phyloP scores from a whole-genome alignment of 2,113 vertebrate species.

The Orycteropus afer region DNA sequence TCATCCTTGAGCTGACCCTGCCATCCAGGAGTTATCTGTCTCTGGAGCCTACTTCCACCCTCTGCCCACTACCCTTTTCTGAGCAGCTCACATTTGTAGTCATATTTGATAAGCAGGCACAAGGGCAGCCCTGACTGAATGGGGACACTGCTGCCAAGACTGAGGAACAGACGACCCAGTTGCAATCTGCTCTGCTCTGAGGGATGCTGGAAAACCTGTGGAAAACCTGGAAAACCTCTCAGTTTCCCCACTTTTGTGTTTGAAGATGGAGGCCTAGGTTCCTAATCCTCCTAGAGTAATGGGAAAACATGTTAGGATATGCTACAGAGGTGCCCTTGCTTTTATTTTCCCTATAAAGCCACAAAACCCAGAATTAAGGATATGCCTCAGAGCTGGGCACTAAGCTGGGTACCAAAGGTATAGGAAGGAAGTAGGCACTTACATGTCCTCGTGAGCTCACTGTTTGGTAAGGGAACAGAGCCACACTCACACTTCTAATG shows the following conservation, averaged over 20 bases:
- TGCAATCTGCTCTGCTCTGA: not conserved
- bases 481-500: not conserved
- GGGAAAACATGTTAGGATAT: not conserved
- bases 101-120: not conserved
- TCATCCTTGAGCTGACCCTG: not conserved
- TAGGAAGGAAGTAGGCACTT: not conserved
- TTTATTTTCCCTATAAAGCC: slow-evolving; percentile 16
- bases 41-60: not conserved
- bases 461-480: not conserved
- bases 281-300: not conserved
- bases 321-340: not conserved
- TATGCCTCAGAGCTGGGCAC: not conserved
- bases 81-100: not conserved
- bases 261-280: not conserved
- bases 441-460: not conserved
- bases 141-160: slow-evolving; percentile 36
- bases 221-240: not conserved
- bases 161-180: not conserved
- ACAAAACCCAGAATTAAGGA: not conserved
- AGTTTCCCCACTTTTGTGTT: not conserved
- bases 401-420: not conserved
- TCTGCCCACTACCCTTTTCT: not conserved
- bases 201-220: not conserved
- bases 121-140: not conserved
- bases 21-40: not conserved